Percentiles rank a stretch among this genome's conserved stretches.
Conservation (phyloP, 2,888 invertebrate species). For the Chloromyia formosa region DNA sequence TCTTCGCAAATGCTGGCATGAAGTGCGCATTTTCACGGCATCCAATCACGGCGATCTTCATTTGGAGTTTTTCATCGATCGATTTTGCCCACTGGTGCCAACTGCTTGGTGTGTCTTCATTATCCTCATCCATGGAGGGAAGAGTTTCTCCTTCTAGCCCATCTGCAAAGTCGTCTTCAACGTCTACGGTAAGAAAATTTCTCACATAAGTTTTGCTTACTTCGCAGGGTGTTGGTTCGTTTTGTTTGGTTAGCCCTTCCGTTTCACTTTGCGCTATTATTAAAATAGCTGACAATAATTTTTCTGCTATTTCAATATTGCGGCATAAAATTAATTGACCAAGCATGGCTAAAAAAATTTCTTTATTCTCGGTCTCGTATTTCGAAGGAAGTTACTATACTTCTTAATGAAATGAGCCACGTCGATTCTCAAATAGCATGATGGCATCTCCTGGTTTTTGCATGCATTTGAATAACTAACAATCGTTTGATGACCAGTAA, state of each 20-base stretch:
- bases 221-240: background rate
- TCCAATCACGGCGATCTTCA: background rate
- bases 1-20: background rate
- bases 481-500: slow-evolving; percentile 15
- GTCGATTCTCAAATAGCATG: slow-evolving; percentile 30
- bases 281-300: background rate
- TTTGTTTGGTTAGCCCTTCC: background rate
- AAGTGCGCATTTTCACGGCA: slow-evolving; percentile 16
- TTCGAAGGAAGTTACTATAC: background rate
- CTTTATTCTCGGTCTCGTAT: too few species aligned
- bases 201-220: background rate
- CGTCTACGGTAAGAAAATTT: background rate
- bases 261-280: background rate
- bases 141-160: too few species aligned
- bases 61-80: background rate
- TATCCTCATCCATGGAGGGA: too few species aligned
- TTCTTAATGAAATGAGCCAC: slow-evolving; percentile 33
- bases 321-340: slow-evolving; percentile 19
- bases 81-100: background rate
- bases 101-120: too few species aligned
- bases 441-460: background rate
- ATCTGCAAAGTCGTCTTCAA: too few species aligned
- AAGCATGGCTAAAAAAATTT: slow-evolving; percentile 2
- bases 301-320: background rate
- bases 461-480: slow-evolving; percentile 19